These are phyloP conservation scores for Auanema freiburgensis DNA, from an alignment of 2,888 invertebrate species.

Conservation along the genomic window DNA sequence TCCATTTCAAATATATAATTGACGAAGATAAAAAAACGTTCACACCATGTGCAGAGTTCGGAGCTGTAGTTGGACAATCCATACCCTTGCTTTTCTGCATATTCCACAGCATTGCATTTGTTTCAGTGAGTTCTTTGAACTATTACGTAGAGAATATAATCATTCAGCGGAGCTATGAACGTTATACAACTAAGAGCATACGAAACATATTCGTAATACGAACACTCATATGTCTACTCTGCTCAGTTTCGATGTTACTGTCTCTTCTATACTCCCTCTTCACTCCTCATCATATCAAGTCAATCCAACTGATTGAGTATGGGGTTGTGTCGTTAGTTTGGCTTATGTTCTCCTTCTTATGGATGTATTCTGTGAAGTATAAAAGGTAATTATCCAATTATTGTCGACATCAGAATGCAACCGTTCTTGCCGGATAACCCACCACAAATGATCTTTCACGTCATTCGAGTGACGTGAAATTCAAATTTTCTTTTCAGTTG, in stretches of 20 bases:
- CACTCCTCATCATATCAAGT: not conserved
- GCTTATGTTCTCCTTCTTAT: constrained; percentile 5
- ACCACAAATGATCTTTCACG: constrained; percentile 5
- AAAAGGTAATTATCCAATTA: constrained; percentile 9
- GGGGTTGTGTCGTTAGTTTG: constrained; percentile 10
- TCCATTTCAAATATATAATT: constrained; percentile 29
- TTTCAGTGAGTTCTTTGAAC: constrained; percentile 23
- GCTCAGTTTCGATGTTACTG: constrained; percentile 7
- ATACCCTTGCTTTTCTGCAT: constrained; percentile 38
- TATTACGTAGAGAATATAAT: constrained; percentile 5
- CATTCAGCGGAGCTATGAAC: not conserved
- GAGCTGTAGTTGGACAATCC: constrained; percentile 22
- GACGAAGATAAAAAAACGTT: constrained; percentile 31
- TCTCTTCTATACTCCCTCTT: constrained; percentile 12
- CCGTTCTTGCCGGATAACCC: not conserved
- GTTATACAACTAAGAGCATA: constrained; percentile 1
- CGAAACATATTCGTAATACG: constrained; percentile 5
- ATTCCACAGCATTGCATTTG: constrained; percentile 29
- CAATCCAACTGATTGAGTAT: constrained; percentile 13
- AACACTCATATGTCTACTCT: constrained; percentile 1
- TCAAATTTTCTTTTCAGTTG: constrained; percentile 31
- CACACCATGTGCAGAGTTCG: constrained; percentile 47
- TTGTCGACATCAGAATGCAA: not conserved
- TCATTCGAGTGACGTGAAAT: not conserved
- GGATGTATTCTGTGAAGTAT: constrained; percentile 8